These are phyloP conservation scores for Burhinus oedicnemus DNA, from an alignment of 2,113 vertebrate species.

Conservation along the genomic window DNA sequence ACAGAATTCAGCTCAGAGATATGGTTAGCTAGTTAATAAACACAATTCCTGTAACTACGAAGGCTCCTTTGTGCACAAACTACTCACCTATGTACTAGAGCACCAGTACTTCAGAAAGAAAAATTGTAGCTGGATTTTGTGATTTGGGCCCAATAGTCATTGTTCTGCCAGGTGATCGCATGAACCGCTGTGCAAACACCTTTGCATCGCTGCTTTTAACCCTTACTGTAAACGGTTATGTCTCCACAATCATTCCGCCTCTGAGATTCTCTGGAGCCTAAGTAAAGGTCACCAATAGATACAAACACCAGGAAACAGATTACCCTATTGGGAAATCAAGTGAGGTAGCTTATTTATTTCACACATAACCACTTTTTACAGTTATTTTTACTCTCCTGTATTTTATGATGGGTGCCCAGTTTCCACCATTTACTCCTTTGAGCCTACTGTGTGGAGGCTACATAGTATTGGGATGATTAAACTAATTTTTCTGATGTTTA, in stretches of 20 bases:
- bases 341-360: neutral
- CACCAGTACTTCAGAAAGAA: neutral
- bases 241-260: neutral
- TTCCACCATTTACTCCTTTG: neutral
- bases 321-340: neutral
- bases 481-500: neutral
- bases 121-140: neutral
- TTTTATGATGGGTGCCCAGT: neutral
- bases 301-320: neutral
- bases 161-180: neutral
- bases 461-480: neutral
- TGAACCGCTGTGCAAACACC: neutral
- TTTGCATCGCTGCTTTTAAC: neutral
- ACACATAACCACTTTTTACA: neutral
- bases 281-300: neutral
- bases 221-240: neutral
- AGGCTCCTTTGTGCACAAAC: neutral
- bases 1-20: neutral
- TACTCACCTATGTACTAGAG: neutral
- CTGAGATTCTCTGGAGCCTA: neutral
- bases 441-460: neutral
- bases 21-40: neutral
- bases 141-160: neutral
- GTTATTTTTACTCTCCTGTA: neutral
- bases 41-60: fast-evolving